Base-by-base conservation (phyloP, 30 jellyfish, hydroid and myxozoan species). In the Clytia hemisphaerica region DNA sequence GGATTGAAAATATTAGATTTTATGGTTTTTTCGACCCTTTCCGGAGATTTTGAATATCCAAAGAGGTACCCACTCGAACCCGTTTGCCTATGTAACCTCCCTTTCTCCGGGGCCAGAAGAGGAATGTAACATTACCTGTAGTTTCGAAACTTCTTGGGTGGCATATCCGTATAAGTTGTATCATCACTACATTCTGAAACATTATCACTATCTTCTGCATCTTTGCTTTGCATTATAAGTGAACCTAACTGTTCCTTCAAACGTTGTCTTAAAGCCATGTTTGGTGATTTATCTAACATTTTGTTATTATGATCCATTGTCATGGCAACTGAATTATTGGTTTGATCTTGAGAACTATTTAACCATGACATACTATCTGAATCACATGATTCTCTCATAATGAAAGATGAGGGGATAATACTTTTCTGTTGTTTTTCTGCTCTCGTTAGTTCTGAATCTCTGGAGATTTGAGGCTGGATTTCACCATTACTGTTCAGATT, bases 341-440 rank as follows among this genome's bases (percentile, higher is more conserved):
- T 22, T 65, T 45, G 33, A 37, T 65, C 70, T 7, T 79, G 93
- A 1, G 97, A 88, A 64, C 79, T 92, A 67, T 88, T 70, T 82
- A 88, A 71, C 97, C 97, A 88, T 26, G 97, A 88, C 97, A 88
- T 74, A 10, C 92, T 60, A 38, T 88, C 97, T 10, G 94, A 79
- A 18, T 79, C 94, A 30, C 51, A 48, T 4, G 96, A 77, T 34
- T 72, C 78, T 6, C 78, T 65, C 61, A 65, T 32, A 48, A 32
- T 29, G 27, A 19, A 5, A 48, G 21, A 48, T 48, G 2, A 5
- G 21, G 61, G 61, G 21, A 48, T 2, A 48, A 9, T 29, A 19
- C 27, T 48, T 48, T 5, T 48, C 27, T 9, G 27, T 29, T 9
- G 21, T 48, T 48, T 48, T 32, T 19, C 27, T 48, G 3, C 2